Evolutionary conservation across 2,113 vertebrate species (phyloP).

Genomic region (Tamias sibiricus): DNA sequence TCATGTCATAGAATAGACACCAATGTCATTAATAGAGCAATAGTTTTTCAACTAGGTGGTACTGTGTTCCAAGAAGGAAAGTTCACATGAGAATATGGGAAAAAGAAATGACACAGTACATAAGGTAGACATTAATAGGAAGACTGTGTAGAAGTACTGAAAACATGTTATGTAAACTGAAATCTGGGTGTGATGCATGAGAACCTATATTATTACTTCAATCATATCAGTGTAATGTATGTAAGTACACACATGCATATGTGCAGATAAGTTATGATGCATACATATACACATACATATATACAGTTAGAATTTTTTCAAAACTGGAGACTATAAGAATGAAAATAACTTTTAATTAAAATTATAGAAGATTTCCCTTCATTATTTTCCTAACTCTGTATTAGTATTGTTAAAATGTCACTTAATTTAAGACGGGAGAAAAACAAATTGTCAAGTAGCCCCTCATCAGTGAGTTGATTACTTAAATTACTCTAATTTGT

Average conservation of each 20-base stretch:
- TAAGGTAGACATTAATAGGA: neutral
- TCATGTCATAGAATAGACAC: rapidly evolving
- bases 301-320: neutral
- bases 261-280: neutral
- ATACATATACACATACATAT: neutral
- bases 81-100: neutral
- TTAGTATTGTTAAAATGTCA: neutral
- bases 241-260: rapidly evolving
- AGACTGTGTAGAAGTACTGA: neutral
- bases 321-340: neutral
- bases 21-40: neutral
- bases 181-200: neutral
- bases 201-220: neutral
- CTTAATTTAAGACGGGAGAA: neutral
- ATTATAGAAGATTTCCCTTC: neutral
- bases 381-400: neutral
- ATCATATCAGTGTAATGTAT: rapidly evolving
- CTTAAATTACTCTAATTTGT: neutral
- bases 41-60: neutral
- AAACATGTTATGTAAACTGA: rapidly evolving
- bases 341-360: neutral
- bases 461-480: neutral
- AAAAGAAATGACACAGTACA: rapidly evolving
- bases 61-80: neutral
- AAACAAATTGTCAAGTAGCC: neutral